Conservation (phyloP, 1,140 invertebrate genomes). For the Mycetomoellerius zeteki region DNA sequence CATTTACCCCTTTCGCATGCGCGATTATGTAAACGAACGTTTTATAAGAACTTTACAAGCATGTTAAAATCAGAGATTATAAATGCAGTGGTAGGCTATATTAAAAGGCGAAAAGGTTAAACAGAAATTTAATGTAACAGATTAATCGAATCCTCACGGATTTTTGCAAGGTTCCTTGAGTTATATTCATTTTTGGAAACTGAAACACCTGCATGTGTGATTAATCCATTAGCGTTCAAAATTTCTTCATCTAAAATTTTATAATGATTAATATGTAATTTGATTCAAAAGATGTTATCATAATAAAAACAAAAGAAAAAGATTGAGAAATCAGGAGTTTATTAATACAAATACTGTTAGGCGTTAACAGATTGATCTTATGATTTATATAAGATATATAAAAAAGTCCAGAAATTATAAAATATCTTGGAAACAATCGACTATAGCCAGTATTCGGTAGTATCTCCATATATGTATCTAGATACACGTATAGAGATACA, state of each 20-base stretch:
- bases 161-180: not conserved
- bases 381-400: not conserved
- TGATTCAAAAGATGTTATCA: not conserved
- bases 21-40: constrained; percentile 32
- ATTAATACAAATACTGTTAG: not conserved
- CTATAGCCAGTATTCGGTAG: too few species aligned
- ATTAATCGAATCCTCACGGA: not conserved
- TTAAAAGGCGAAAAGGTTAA: constrained; percentile 13
- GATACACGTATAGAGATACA: too few species aligned
- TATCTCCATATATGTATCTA: too few species aligned
- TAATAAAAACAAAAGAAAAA: not conserved
- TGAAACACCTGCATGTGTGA: not conserved
- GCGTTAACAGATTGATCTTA: constrained; percentile 30
- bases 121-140: not conserved
- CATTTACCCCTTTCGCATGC: not conserved
- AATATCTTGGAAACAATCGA: too few species aligned
- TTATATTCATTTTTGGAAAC: not conserved
- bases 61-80: constrained; percentile 36
- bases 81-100: constrained; percentile 22
- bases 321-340: not conserved
- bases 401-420: too few species aligned
- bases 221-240: not conserved
- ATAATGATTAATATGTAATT: not conserved
- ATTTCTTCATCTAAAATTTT: not conserved
- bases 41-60: constrained; percentile 52